Evolutionary conservation across 2,888 invertebrate genomes (phyloP), one percentile per base, ranked within the genome.

Genomic region (Ophraella communa): DNA sequence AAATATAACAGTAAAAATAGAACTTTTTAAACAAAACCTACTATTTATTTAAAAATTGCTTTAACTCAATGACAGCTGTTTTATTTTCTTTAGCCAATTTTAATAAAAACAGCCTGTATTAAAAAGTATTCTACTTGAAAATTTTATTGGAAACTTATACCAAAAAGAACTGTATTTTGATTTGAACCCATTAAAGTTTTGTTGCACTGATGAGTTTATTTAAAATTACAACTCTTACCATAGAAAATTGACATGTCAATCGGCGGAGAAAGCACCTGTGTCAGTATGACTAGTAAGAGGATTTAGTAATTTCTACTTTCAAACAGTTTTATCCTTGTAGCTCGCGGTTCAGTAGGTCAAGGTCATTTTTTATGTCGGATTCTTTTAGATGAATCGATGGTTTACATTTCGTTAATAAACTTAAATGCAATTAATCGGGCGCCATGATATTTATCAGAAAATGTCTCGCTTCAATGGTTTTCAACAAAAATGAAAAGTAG

Each of bases 311-410:
- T 54, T 62, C 62, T 35, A 65, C 65, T 65, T 65, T 68, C 60
- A 59, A 65, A 65, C 58, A 54, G 58, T 65, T 65, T 62, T 58
- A 65, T 65, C 67, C 68, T 68, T 68, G 64, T 64, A 55, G 51
- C 60, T 60, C 53, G 61, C 66, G 65, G 68, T 70, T 67, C 64
- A 68, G 54, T 70, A 49, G 68, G 70, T 67, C 70, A 70, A 70
- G 70, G 68, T 68, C 64, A 70, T 30, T 30, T 51, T 51, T 51
- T 51, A 45, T 45, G 35, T 33, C 58, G 55, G 61, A 54, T 68
- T 55, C 66, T 54, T 66, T 56, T 55, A 52, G 55, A 55, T 51
- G 45, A 59, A 39, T 58, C 58, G 49, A 39, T 66, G 66, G 44
- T 56, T 66, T 66, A 66, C 66, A 62, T 66, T 52, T 55, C 30